Evolutionary conservation across 2,797 vertebrate genomes (phyloP).

Genomic region (Kryptolebias ocellatus): DNA sequence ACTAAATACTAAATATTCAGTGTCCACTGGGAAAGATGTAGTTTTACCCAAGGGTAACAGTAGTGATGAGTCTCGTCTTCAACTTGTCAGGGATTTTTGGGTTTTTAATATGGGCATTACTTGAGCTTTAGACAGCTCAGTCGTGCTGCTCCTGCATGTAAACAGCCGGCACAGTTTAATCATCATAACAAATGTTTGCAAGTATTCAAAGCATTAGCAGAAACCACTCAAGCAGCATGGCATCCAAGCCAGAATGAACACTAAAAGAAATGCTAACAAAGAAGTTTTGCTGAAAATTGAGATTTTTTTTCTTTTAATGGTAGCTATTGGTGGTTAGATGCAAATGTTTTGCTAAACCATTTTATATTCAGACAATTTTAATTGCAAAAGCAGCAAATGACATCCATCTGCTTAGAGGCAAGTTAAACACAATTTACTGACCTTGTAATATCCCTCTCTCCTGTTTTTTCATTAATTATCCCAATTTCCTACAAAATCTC

Average conservation of each 20-base stretch:
- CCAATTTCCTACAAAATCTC: no score
- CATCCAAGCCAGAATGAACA: background rate
- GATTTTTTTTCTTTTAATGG: no score
- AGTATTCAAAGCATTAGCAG: background rate
- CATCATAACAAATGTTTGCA: slow-evolving; percentile 4
- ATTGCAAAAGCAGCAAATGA: no score
- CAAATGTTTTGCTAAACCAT: no score
- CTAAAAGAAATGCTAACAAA: no score
- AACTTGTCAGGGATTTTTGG: background rate
- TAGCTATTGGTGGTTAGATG: no score
- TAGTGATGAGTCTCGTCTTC: background rate
- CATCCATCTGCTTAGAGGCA: no score
- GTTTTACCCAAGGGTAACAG: background rate
- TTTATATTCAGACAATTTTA: no score
- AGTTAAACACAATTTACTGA: no score
- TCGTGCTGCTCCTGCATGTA: slow-evolving; percentile 2
- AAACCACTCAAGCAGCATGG: background rate
- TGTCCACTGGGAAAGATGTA: background rate
- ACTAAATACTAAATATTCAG: slow-evolving; percentile 8
- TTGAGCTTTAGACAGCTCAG: background rate
- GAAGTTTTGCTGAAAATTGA: no score
- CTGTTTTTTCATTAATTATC: no score
- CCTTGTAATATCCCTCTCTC: no score
- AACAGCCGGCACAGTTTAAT: background rate
- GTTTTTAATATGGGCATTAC: slow-evolving; percentile 1